Evolutionary conservation across 2,888 invertebrate genomes (phyloP).

Genomic region (Drosophila subquinaria): DNA sequence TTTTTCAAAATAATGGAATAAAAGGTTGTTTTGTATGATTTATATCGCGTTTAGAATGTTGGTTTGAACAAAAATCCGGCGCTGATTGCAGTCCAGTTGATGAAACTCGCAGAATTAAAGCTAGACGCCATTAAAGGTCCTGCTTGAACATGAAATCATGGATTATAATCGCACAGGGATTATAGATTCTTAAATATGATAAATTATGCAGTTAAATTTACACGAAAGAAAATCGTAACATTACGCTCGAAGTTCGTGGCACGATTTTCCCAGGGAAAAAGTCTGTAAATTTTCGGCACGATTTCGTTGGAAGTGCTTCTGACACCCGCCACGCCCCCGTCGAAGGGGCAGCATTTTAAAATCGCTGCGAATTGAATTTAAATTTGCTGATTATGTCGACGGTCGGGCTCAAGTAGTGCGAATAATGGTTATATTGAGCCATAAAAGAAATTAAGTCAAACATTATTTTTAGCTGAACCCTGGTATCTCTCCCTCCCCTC

Average conservation of each 20-base stretch:
- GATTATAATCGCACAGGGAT: constrained; percentile 33
- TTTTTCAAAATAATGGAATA: constrained; percentile 33
- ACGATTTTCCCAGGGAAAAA: constrained; percentile 8
- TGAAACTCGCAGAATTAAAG: constrained; percentile 27
- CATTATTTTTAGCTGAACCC: constrained; percentile 65
- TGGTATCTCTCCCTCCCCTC: background rate
- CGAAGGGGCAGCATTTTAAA: constrained; percentile 35
- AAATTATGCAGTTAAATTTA: constrained; percentile 81
- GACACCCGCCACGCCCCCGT: constrained; percentile 52
- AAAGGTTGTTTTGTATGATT: constrained; percentile 50
- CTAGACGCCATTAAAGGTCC: constrained; percentile 7
- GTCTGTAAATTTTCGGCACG: constrained; percentile 67
- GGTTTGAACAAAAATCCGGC: background rate
- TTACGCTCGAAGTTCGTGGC: constrained; percentile 52
- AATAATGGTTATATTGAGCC: constrained; percentile 80
- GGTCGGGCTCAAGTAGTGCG: constrained; percentile 68
- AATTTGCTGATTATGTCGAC: constrained; percentile 82
- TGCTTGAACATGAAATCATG: constrained; percentile 7
- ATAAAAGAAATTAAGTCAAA: constrained; percentile 81
- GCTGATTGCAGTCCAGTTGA: constrained; percentile 1
- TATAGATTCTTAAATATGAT: constrained; percentile 84
- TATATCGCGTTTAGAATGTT: constrained; percentile 58
- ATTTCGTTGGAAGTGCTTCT: constrained; percentile 50
- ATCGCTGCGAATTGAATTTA: constrained; percentile 82
- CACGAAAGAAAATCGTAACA: constrained; percentile 70